Evolutionary conservation across 2,113 vertebrate genomes (phyloP), one percentile per base, ranked within the genome.

Genomic region (Girardinichthys multiradiatus): DNA sequence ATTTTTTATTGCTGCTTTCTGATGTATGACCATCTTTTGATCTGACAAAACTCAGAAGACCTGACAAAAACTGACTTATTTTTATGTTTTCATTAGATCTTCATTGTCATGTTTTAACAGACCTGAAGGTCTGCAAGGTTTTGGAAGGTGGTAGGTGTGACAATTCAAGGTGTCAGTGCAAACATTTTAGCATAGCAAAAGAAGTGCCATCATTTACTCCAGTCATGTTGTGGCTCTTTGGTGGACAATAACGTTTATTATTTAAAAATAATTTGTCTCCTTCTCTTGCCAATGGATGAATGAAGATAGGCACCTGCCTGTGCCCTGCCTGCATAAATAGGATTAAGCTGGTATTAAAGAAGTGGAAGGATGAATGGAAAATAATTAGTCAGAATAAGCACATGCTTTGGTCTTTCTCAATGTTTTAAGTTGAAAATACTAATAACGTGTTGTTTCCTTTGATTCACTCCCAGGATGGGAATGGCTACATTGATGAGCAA

Each of bases 401-500:
- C 10, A 24, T 17, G 17, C 9, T 9, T 54, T 54, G 21, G 3
- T 24, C 10, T 54, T 51, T 54, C 29, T 64, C 21, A 70, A 29
- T 63, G 3, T 70, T 7, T 0, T 6, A 30, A 66, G 31, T 21
- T 51, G 2, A 67, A 63, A 75, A 64, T 48, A 31, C 51, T 11
- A 64, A 67, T 5, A 54, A n/a, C 8, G 8, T 59, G 39, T 1
- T 73, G 31, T 67, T 70, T 85, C 37, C 82, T 33, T 66, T 12
- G 1, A 39, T 57, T 68, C 58, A 29, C 57, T 45, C 48, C 21
- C 85, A 99, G 98, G 98, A 99, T 2, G 95, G 97, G 7, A 99
- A 95, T 0, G 98, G 98, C 76, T 99, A 97, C 94, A 99, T 99
- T 11, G 98, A 99, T 6, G 97, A 99, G 92, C 93, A 97, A 0